These are phyloP conservation scores for Apaloderma vittatum DNA, from an alignment of 2,113 vertebrate species.

Conservation along the genomic window DNA sequence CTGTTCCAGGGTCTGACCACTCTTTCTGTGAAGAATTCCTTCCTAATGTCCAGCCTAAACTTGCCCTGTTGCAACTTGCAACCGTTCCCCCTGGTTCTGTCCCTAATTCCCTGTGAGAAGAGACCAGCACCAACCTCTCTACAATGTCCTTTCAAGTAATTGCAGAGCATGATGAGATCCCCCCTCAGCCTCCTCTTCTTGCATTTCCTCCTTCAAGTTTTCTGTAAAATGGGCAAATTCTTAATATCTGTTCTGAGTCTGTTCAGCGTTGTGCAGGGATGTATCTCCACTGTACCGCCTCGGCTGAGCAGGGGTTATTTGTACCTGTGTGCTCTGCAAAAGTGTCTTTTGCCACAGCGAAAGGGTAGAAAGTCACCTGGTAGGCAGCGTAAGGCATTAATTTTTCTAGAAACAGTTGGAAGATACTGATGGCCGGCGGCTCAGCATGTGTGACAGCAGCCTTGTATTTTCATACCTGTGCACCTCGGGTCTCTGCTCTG, in stretches of 20 bases:
- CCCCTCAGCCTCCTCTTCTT: too few species aligned
- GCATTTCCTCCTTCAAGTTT: neutral
- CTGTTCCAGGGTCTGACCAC: too few species aligned
- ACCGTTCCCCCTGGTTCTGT: too few species aligned
- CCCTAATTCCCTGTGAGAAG: too few species aligned
- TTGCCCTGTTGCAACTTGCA: too few species aligned
- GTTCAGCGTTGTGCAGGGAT: neutral
- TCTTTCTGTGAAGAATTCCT: too few species aligned
- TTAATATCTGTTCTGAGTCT: neutral
- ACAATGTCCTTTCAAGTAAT: too few species aligned
- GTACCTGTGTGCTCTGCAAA: neutral
- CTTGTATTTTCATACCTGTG: neutral
- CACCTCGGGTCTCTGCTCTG: neutral
- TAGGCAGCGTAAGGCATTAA: too few species aligned
- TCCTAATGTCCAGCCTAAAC: too few species aligned
- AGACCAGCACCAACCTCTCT: too few species aligned
- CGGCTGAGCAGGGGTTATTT: neutral
- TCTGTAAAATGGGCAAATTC: neutral
- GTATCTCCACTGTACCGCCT: fast-evolving
- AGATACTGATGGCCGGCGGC: neutral
- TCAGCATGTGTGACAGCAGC: neutral
- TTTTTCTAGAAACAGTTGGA: neutral
- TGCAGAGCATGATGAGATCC: too few species aligned
- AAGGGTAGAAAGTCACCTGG: neutral
- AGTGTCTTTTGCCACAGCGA: neutral